Conservation (phyloP, 2,888 invertebrate species). For the Pyrrhia umbra region DNA sequence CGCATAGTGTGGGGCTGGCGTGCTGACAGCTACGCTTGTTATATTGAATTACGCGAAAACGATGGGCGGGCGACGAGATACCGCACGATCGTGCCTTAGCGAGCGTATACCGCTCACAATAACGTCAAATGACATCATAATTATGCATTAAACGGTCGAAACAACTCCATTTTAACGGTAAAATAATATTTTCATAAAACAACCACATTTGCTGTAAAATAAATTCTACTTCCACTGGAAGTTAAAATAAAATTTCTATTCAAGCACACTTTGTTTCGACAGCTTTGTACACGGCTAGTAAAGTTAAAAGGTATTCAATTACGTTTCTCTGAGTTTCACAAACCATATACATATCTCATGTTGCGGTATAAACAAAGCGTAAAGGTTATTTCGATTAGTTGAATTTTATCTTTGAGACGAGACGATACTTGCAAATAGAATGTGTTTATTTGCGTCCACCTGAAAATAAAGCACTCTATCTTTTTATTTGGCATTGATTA, state of each 20-base stretch:
- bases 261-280: conserved; percentile 69
- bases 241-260: conserved; percentile 70
- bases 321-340: conserved; percentile 65
- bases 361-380: conserved; percentile 45
- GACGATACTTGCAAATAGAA: conserved; percentile 9
- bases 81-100: conserved; percentile 9
- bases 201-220: conserved; percentile 51
- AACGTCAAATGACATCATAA: conserved; percentile 41
- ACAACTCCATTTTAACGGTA: conserved; percentile 11
- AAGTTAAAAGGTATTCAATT: conserved; percentile 75
- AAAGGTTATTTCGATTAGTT: conserved; percentile 41
- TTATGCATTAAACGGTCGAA: conserved; percentile 26
- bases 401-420: conserved; percentile 26
- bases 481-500: conserved; percentile 26
- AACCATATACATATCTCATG: conserved; percentile 61
- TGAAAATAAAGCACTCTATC: background rate
- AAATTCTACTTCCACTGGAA: conserved; percentile 61
- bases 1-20: conserved; percentile 25
- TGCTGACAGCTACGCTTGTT: conserved; percentile 48
- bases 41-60: conserved; percentile 63
- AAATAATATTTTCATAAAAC: conserved; percentile 38
- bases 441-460: conserved; percentile 1
- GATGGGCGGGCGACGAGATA: conserved; percentile 32
- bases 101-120: conserved; percentile 17
- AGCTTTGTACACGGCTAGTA: conserved; percentile 70